A percentile compares a stretch with the other conserved stretches of the same genome.
These are phyloP conservation scores for Zosterops hypoxanthus DNA, from an alignment of 2,113 vertebrate species.

Conservation along the genomic window DNA sequence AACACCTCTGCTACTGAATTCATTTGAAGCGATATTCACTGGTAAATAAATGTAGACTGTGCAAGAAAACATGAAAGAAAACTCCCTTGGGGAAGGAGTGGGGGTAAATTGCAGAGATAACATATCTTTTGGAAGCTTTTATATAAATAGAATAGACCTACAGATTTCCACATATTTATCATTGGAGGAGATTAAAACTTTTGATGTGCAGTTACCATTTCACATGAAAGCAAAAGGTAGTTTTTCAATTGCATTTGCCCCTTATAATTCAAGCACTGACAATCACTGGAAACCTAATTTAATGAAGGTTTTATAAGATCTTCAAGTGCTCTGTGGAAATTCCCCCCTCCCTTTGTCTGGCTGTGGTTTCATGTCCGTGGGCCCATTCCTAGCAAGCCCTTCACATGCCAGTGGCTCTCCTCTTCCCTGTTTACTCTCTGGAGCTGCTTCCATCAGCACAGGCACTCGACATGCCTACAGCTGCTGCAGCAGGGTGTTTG, in stretches of 20 bases:
- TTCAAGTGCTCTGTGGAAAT: slow-evolving; percentile 23
- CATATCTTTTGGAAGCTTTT: slow-evolving; percentile 60
- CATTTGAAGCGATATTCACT: slow-evolving; percentile 61
- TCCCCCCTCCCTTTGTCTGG: background rate
- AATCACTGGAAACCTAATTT: slow-evolving; percentile 8
- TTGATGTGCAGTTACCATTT: slow-evolving; percentile 53
- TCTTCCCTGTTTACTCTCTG: slow-evolving; percentile 18
- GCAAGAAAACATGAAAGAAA: slow-evolving; percentile 61
- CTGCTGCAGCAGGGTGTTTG: slow-evolving; percentile 5
- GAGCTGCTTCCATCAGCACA: background rate
- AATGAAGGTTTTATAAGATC: slow-evolving; percentile 21
- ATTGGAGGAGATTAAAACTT: slow-evolving; percentile 34
- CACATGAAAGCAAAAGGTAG: slow-evolving; percentile 56
- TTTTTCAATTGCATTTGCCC: slow-evolving; percentile 40
- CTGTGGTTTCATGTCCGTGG: background rate
- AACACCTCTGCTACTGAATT: slow-evolving; percentile 41
- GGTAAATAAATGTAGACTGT: slow-evolving; percentile 46
- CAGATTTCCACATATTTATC: slow-evolving; percentile 58
- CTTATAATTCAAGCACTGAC: slow-evolving; percentile 43
- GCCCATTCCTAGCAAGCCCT: slow-evolving; percentile 27
- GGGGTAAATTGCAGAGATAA: slow-evolving; percentile 61
- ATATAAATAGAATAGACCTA: slow-evolving; percentile 60
- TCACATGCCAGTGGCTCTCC: background rate
- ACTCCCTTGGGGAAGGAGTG: slow-evolving; percentile 40
- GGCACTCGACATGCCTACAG: background rate